Percentiles rank a stretch among this genome's conserved stretches.
phyloP scores from a whole-genome alignment of 2,888 invertebrate species.

The Patella caerulea region DNA sequence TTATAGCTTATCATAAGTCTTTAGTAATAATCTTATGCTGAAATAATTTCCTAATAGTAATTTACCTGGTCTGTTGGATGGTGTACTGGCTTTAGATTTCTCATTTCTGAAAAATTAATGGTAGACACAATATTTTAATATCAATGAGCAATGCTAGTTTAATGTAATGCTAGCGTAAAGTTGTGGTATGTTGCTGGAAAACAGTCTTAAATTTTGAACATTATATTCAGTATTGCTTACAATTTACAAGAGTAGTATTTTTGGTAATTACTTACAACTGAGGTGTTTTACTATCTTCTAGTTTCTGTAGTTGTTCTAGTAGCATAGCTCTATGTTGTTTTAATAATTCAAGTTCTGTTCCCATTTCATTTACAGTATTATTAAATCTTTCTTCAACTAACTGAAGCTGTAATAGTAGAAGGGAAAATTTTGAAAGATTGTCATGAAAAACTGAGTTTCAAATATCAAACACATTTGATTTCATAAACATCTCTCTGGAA shows the following conservation, averaged over 20 bases:
- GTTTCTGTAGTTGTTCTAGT: conserved; percentile 65
- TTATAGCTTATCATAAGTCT: no score
- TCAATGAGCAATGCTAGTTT: no score
- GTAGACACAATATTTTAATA: neutral
- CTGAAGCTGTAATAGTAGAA: conserved; percentile 49
- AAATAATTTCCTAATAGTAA: neutral
- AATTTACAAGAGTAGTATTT: neutral
- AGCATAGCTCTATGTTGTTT: conserved; percentile 66
- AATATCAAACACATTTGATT: no score
- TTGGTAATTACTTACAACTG: conserved; percentile 40
- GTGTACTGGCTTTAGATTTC: neutral
- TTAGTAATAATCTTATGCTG: no score
- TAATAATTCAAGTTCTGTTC: conserved; percentile 62
- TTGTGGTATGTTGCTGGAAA: no score
- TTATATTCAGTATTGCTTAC: neutral
- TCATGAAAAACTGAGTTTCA: no score
- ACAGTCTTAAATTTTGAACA: no score
- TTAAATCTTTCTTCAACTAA: conserved; percentile 63
- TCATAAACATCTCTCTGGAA: no score
- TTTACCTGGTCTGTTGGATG: neutral
- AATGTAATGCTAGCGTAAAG: no score
- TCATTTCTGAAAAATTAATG: conserved; percentile 9
- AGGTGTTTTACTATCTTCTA: conserved; percentile 62
- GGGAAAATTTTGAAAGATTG: neutral
- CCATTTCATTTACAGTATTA: conserved; percentile 59